Base-by-base conservation (phyloP, 53 echinoderm and acorn worm genomes). In the Astropecten irregularis region DNA sequence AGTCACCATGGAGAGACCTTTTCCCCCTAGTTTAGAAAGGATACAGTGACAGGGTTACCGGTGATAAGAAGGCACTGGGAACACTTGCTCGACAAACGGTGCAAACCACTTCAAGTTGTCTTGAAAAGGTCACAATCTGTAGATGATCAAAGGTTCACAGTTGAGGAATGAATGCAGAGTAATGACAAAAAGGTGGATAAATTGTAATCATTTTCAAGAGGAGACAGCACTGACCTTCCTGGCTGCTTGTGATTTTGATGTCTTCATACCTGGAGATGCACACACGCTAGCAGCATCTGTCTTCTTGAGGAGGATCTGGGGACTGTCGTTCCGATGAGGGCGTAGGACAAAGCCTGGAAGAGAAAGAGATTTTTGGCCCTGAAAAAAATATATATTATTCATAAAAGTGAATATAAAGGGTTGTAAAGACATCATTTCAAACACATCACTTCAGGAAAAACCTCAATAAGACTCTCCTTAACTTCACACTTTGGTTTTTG, bases 81-180 rank as follows among this genome's bases (percentile, higher is more conserved):
- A 79, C 79, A 58, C 61, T 62, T 32, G 49, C 47, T 61, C 34
- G 60, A 44, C 46, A 33, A 21, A 79, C 79, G 18, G 62, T 26
- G 62, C 61, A 79, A 7, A 60, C 79, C 20, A 79, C 79, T 29
- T 79, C 60, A 8, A 79, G 40, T 21, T 79, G 79, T 46, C 62
- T 62, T 22, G 79, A 79, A 61, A 79, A 62, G 20, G 79, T 61
- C 1, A 79, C 49, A 62, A 62, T 62, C 79, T 79, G 62, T 20
- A 32, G 61, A 42, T 2, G n/a, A n/a, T n/a, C n/a, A n/a, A n/a
- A n/a, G n/a, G n/a, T n/a, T n/a, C n/a, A n/a, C n/a, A n/a, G n/a
- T n/a, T n/a, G n/a, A n/a, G n/a, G n/a, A n/a, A n/a, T n/a, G n/a
- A n/a, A n/a, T n/a, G n/a, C n/a, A n/a, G n/a, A n/a, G n/a, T n/a